These are phyloP conservation scores for Marcusenius ussheri DNA, from an alignment of 2,113 vertebrate genomes.

Conservation along the genomic window DNA sequence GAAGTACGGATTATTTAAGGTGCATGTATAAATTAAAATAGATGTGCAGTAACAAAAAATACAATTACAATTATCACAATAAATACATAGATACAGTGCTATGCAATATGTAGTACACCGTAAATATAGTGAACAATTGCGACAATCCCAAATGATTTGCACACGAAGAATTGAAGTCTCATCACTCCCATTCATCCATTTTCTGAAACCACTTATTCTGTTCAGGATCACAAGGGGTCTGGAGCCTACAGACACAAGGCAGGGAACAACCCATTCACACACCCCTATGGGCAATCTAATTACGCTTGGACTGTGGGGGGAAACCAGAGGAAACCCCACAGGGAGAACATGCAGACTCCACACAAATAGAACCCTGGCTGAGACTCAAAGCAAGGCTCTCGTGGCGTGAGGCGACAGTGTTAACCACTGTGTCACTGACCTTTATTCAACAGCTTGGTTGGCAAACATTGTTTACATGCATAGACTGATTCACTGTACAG, in stretches of 20 bases:
- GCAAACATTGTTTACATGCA: conserved; percentile 42
- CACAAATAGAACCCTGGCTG: too few species aligned
- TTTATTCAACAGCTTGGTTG: not conserved
- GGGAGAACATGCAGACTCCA: too few species aligned
- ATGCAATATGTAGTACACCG: not conserved
- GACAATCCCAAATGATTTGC: not conserved
- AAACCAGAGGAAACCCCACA: too few species aligned
- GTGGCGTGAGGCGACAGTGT: too few species aligned
- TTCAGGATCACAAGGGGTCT: too few species aligned
- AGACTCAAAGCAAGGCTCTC: too few species aligned
- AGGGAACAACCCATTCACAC: too few species aligned
- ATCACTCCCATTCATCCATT: not conserved
- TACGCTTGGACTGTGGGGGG: too few species aligned
- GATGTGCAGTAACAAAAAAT: not conserved
- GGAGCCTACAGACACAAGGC: too few species aligned
- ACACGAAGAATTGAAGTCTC: not conserved
- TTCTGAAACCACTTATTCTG: too few species aligned
- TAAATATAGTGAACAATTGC: not conserved
- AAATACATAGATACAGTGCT: not conserved
- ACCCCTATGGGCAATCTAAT: too few species aligned
- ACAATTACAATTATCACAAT: not conserved
- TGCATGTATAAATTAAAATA: not conserved
- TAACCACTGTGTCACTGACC: too few species aligned
- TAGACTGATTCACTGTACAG: not conserved
- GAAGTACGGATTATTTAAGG: not conserved